Evolutionary conservation across 2,113 vertebrate genomes (phyloP), one percentile per base, ranked within the genome.

Genomic region (Coryphaenoides rupestris): DNA sequence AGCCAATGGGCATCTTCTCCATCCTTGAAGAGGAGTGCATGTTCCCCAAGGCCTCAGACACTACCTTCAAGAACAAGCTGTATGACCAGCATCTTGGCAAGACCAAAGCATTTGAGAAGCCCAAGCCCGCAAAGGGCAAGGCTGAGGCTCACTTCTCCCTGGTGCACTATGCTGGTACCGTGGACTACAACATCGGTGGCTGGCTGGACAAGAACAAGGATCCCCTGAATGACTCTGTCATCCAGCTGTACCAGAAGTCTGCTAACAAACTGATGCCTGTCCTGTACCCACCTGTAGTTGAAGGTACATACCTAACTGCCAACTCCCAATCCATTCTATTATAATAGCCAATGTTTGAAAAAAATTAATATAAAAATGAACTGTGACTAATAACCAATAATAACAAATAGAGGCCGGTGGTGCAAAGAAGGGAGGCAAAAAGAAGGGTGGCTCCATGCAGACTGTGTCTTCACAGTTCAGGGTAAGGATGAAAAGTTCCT

Each of bases 141-240:
- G 16, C 0, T 2, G 93, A 95, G 60, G 93, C 92, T 0, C 93
- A 95, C 72, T 95, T 95, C 66, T 84, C 93, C 0, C 75, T 95
- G 58, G 5, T 93, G 0, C 93, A 94, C 57, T 95, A 95, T 0
- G 93, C 93, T 4, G 93, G 93, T 0, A 90, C 75, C 0, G 93
- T 95, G 63, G 92, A 95, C 58, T 95, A 94, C 77, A 95, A 94
- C 21, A 23, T 55, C 21, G 15, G 1, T 55, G 54, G 54, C 14
- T 55, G 54, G 54, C 54, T 55, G 54, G 54, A 55, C 19, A 55
- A 55, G 54, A 55, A 55, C 54, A 55, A 55, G 54, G 54, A 55
- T 55, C 54, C 54, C 21, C 54, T 55, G 54, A 55, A 55, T 22
- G 54, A 55, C 19, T 55, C 54, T 55, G 54, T 55, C 15, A 21